These are phyloP conservation scores for Heliconius melpomene DNA, from an alignment of 1,140 invertebrate genomes.

Conservation along the genomic window DNA sequence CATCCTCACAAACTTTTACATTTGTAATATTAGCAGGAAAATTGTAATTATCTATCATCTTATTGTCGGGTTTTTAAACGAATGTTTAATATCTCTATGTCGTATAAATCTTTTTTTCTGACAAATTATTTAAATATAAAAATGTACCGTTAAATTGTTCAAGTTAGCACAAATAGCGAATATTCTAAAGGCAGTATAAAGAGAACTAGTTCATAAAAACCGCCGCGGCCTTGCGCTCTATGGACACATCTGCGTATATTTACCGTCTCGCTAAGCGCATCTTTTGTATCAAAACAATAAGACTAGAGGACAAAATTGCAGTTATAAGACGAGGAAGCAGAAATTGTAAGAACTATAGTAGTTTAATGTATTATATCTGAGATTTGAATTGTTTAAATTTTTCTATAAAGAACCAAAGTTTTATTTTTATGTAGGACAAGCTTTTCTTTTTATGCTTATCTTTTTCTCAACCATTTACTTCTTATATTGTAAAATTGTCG, in stretches of 20 bases:
- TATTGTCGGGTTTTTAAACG: no score
- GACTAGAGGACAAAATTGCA: constrained; percentile 27
- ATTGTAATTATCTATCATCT: not conserved
- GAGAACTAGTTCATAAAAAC: constrained; percentile 30
- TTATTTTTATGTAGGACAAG: not conserved
- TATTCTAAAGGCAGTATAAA: constrained; percentile 19
- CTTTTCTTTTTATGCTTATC: not conserved
- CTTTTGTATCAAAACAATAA: constrained; percentile 37
- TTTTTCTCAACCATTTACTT: not conserved
- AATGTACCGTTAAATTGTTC: not conserved
- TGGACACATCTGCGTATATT: constrained; percentile 28
- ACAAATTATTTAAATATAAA: not conserved
- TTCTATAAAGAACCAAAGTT: not conserved
- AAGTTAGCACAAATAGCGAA: constrained; percentile 16
- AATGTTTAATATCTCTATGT: no score
- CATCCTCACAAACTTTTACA: no score
- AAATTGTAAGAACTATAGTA: not conserved
- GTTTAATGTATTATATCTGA: constrained; percentile 12
- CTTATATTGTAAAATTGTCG: not conserved
- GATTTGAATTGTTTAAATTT: not conserved
- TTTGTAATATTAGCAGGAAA: no score
- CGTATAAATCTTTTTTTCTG: not conserved
- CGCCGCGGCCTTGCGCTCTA: constrained; percentile 32
- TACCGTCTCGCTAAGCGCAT: constrained; percentile 34
- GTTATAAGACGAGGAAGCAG: constrained; percentile 17